Conservation (phyloP, 2,113 vertebrate genomes). For the Fregata magnificens region DNA sequence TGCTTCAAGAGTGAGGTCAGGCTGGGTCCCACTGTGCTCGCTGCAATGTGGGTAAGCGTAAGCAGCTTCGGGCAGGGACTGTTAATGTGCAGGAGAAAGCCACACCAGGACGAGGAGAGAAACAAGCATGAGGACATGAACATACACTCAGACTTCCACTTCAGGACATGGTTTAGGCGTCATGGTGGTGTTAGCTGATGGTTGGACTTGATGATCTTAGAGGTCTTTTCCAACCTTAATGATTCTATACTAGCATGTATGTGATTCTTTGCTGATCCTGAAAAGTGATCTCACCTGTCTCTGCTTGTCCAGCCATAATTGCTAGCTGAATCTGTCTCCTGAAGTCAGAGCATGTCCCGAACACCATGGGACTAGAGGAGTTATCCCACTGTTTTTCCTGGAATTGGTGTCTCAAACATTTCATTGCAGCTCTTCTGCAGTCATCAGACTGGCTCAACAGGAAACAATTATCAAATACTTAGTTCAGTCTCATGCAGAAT, state of each 20-base stretch:
- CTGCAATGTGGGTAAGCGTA: background rate
- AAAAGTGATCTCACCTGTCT: background rate
- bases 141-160: no score
- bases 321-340: background rate
- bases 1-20: background rate
- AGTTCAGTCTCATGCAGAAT: background rate
- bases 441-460: slow-evolving; percentile 26
- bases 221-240: no score
- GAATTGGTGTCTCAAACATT: background rate
- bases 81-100: background rate
- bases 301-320: background rate
- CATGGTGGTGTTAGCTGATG: no score
- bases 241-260: fast-evolving
- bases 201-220: no score
- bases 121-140: background rate
- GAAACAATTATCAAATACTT: slow-evolving; percentile 29
- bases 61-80: background rate
- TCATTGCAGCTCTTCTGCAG: background rate
- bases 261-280: background rate
- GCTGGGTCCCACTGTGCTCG: background rate
- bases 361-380: background rate
- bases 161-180: no score
- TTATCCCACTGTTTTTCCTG: background rate
- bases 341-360: background rate
- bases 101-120: background rate